Evolutionary conservation across 2,888 invertebrate species (phyloP), one percentile per base, ranked within the genome.

Genomic region (Zootermopsis nevadensis): DNA sequence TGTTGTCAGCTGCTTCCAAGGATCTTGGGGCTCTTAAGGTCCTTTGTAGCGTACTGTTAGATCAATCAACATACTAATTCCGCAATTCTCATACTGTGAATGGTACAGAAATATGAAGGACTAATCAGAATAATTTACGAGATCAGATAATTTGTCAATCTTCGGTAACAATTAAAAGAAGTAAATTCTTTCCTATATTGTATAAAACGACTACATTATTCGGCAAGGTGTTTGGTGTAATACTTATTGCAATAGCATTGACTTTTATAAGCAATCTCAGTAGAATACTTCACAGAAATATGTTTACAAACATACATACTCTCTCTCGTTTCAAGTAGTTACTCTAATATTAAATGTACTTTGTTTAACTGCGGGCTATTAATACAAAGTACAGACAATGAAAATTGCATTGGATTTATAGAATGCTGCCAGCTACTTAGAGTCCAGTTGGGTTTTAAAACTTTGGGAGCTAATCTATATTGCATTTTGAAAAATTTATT

Each of bases 211-310:
- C 33, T 69, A 69, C 19, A 31, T 74, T n/a, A 24, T n/a, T 74
- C 74, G 74, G 74, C 74, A 35, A 74, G 74, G 38, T 74, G 24
- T 38, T 74, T 74, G 74, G 74, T 74, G 74, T 74, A n/a, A 42
- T 74, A n/a, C 19, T 74, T 74, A 74, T 74, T 74, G 74, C 74
- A 12, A 74, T 38, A 74, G 74, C 74, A n/a, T 24, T 74, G 74
- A 60, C 8, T 60, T 4, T 60, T 27, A 10, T 6, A 60, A 60
- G 60, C 60, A 27, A 10, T 60, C n/a, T 60, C 60, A 27, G 12
- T 6, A 60, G 8, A n/a, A 27, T 60, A 60, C 15, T 60, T 60
- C 8, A 60, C 60, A 60, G 27, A 60, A 60, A 60, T 60, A 27
- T 1, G 15, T 60, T 60, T 60, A 60, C 60, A 60, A 60, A 27